These are phyloP conservation scores for Neomorphus geoffroyi DNA, from an alignment of 2,797 vertebrate genomes.

Conservation along the genomic window DNA sequence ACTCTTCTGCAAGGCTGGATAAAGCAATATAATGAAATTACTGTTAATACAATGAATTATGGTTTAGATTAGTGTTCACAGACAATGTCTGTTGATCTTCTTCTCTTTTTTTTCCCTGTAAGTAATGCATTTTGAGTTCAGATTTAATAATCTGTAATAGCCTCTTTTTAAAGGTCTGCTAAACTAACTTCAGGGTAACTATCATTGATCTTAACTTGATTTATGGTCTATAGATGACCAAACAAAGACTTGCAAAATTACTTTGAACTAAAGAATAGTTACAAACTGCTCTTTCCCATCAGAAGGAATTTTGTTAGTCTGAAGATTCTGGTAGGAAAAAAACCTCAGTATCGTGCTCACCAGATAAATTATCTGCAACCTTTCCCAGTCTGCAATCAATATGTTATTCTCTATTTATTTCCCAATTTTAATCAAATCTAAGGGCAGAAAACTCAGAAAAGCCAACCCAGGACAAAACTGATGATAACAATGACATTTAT, in stretches of 20 bases:
- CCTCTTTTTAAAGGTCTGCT: constrained; percentile 29
- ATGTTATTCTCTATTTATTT: constrained; percentile 66
- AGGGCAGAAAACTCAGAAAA: constrained; percentile 57
- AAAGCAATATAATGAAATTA: constrained; percentile 9
- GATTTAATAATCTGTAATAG: constrained; percentile 26
- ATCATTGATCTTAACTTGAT: constrained; percentile 55
- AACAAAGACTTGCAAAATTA: constrained; percentile 38
- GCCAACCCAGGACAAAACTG: constrained; percentile 54
- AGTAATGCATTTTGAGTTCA: constrained; percentile 7
- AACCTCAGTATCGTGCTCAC: constrained; percentile 4
- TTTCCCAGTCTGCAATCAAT: constrained; percentile 63
- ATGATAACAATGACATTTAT: constrained; percentile 70
- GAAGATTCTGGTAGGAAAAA: constrained; percentile 12
- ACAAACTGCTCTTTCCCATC: constrained; percentile 16
- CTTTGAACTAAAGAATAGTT: constrained; percentile 26
- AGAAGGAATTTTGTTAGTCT: constrained; percentile 30
- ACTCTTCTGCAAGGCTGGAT: constrained; percentile 6
- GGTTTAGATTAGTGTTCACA: not conserved
- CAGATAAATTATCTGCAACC: constrained; percentile 58
- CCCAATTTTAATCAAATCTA: constrained; percentile 65
- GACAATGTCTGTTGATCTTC: not conserved
- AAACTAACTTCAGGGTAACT: constrained; percentile 12
- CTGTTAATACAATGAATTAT: not conserved
- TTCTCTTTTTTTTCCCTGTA: not conserved
- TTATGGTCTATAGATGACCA: constrained; percentile 49